Evolutionary conservation across 2,888 invertebrate species (phyloP), one percentile per base, ranked within the genome.

Genomic region (Drosophila borealis): DNA sequence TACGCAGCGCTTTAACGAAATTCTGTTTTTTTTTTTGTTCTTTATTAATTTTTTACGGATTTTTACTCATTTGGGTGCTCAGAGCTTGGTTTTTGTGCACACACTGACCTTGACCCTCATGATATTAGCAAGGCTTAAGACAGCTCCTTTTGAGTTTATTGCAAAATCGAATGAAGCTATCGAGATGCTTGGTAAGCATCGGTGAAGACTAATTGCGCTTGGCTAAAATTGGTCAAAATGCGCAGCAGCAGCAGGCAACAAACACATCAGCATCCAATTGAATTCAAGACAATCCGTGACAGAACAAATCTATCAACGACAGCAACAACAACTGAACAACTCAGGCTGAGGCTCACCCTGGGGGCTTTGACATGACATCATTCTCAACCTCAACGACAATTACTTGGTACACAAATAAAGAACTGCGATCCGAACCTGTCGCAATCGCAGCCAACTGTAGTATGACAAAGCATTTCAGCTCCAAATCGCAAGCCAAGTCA

Each of bases 171-270:
- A 39, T 37, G 39, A 51, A 61, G 34, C 73, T 34, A 34, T 14
- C 33, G 33, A 53, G 61, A 46, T 45, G 53, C 61, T 54, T 46
- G 55, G 72, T 72, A 53, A 65, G 63, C 73, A 83, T 73, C 83
- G 78, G 83, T 77, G 75, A 79, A 84, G 85, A 88, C 82, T 84
- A 84, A 84, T 84, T 84, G 84, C 78, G 70, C 73, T 82, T 84
- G 80, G 82, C 85, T 78, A 60, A 80, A 88, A 81, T 84, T 84
- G 84, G 88, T 85, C 78, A 84, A 88, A 78, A 88, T 88, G 88
- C 85, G 85, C 88, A 86, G 73, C 83, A 86, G 73, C 83, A 62
- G 39, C n/a, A 17, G 4, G 17, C 6, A 19, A 21, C 57, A 48
- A 50, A 46, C 56, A 59, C 81, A 64, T 72, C 59, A 78, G 75